These are phyloP conservation scores for Takifugu rubripes DNA, from an alignment of 2,797 vertebrate species.

Conservation along the genomic window DNA sequence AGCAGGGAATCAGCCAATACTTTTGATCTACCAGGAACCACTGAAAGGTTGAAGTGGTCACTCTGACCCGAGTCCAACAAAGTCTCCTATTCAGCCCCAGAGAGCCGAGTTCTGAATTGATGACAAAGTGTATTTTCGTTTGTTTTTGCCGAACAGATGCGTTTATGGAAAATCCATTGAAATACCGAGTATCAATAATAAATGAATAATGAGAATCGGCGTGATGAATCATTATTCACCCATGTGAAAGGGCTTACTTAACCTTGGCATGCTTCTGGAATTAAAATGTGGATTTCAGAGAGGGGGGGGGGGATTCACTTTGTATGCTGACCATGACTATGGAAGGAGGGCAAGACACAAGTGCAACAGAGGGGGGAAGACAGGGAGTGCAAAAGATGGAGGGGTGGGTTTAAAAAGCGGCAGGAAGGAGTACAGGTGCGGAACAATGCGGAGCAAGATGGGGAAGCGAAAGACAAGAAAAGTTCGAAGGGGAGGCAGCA, in stretches of 20 bases:
- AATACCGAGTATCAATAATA: slow-evolving; percentile 47
- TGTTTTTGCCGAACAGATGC: slow-evolving; percentile 26
- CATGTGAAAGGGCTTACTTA: slow-evolving; percentile 66
- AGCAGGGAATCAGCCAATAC: slow-evolving; percentile 36
- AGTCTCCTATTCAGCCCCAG: neutral
- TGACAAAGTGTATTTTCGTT: neutral
- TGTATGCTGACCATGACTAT: slow-evolving; percentile 66
- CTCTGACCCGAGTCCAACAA: slow-evolving; percentile 10
- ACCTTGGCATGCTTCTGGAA: slow-evolving; percentile 68
- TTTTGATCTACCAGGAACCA: slow-evolving; percentile 46
- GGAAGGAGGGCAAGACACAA: slow-evolving; percentile 46
- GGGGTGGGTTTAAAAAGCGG: slow-evolving; percentile 40
- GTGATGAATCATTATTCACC: slow-evolving; percentile 70
- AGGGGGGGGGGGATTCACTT: slow-evolving; percentile 48
- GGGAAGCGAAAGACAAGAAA: slow-evolving; percentile 29
- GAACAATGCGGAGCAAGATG: slow-evolving; percentile 19
- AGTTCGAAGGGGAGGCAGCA: slow-evolving; percentile 20
- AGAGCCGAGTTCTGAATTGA: slow-evolving; percentile 15
- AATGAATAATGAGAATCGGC: slow-evolving; percentile 41
- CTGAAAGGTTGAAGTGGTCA: slow-evolving; percentile 36
- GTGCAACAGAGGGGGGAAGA: slow-evolving; percentile 20
- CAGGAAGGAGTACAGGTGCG: slow-evolving; percentile 48
- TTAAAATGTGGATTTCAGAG: slow-evolving; percentile 67
- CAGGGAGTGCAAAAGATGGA: slow-evolving; percentile 40
- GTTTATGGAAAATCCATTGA: slow-evolving; percentile 35